A percentile compares a stretch with the other conserved stretches of the same genome.
These are phyloP conservation scores for Hippolais icterina DNA, from an alignment of 2,113 vertebrate genomes.

Conservation along the genomic window DNA sequence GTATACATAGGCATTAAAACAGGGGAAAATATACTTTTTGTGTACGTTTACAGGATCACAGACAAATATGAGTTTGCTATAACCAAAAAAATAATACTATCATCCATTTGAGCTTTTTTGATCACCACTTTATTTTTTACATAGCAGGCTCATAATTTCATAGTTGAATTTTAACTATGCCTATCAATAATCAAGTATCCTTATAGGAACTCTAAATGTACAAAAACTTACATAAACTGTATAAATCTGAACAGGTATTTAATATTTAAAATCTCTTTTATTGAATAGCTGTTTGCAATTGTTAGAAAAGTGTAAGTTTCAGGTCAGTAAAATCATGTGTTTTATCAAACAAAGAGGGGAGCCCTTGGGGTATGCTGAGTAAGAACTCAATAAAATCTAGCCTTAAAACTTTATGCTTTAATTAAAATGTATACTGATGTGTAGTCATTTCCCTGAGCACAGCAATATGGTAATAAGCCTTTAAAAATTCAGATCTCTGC, in stretches of 20 bases:
- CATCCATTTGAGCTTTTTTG: background rate
- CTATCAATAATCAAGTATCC: background rate
- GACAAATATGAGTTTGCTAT: background rate
- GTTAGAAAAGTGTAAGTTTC: background rate
- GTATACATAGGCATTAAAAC: background rate
- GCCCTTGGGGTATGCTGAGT: conserved; percentile 58
- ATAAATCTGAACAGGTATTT: background rate
- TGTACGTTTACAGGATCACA: background rate
- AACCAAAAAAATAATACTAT: background rate
- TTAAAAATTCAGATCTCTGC: conserved; percentile 54
- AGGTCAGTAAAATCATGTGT: background rate
- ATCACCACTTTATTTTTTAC: background rate
- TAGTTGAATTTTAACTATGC: background rate
- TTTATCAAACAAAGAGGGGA: conserved; percentile 29
- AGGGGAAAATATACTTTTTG: background rate
- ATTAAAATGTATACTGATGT: conserved; percentile 65
- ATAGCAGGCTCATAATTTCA: background rate
- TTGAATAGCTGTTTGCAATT: background rate
- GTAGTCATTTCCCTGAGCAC: conserved; percentile 57
- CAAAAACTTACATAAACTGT: background rate
- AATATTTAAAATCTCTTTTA: background rate
- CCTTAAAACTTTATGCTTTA: conserved; percentile 60
- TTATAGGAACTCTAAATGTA: background rate
- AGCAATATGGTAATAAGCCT: conserved; percentile 59
- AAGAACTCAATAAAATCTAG: conserved; percentile 37